Evolutionary conservation across 64 coral and sea anemone genomes (phyloP), one percentile per base, ranked within the genome.

Genomic region (Porites lutea): DNA sequence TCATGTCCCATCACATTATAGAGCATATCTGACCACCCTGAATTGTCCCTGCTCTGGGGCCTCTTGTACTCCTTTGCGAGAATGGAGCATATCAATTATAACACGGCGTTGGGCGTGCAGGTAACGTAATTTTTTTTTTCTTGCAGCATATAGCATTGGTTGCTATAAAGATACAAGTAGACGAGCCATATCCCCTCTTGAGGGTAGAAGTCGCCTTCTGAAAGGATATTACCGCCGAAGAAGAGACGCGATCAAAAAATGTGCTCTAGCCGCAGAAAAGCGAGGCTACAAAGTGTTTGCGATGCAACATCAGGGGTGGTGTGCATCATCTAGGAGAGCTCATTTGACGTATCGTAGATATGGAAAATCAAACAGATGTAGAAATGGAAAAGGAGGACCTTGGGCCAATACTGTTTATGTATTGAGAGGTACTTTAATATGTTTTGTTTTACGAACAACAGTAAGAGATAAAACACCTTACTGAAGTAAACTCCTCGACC

Each of bases 341-440:
- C 49, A 61, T 6, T 14, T 71, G 4, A 87, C 80, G 2, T 92
- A 86, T 74, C 21, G 83, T 6, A 86, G 45, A 67, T 92, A 92
- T 48, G 90, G 90, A 37, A 82, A 16, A 45, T 54, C 53, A 20
- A 87, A 92, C 60, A 65, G 51, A 60, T 92, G 90, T 37, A 50
- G 71, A 43, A 74, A 79, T 9, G 69, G 82, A 45, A 85, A 87
- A 49, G 90, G 90, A 77, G 90, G 90, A 59, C 82, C 82, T 51
- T 92, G 71, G 71, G 90, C 80, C 0, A 92, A 92, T 52, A 72
- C 74, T 55, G 90, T 92, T 45, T 92, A 92, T 57, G 63, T 84
- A 11, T 47, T 84, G 5, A 84, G 81, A 84, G 81, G 81, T 84
- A 37, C 27, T 37, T 37, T 37, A 37, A 37, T 37, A 37, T 37